Conservation (phyloP, 2,113 vertebrate genomes). For the Oxygymnocypris stewartii region DNA sequence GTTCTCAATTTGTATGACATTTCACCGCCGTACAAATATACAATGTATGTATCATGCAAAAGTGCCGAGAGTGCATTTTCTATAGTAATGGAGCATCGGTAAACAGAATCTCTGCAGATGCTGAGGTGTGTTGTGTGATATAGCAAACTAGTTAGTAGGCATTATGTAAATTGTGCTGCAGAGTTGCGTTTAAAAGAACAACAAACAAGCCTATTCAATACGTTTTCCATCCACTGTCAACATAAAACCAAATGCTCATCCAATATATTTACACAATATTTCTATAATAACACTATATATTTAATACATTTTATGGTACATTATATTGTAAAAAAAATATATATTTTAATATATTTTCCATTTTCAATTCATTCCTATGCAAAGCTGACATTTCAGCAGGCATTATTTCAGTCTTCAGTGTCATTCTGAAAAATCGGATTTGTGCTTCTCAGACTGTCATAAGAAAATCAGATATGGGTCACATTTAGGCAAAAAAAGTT, state of each 20-base stretch:
- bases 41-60: constrained; percentile 9
- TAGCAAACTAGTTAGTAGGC: not conserved
- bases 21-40: not conserved
- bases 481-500: too few relatives aligned
- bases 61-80: constrained; percentile 25
- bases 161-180: not conserved
- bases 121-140: not conserved
- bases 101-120: constrained; percentile 4
- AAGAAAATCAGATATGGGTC: too few relatives aligned
- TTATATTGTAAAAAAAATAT: not conserved
- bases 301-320: not conserved
- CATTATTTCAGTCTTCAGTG: not conserved
- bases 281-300: not conserved
- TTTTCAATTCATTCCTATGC: not conserved
- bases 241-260: not conserved
- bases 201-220: not conserved
- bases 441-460: too few relatives aligned
- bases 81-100: not conserved
- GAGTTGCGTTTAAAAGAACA: not conserved
- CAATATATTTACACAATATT: not conserved
- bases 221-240: not conserved
- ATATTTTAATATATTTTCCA: not conserved
- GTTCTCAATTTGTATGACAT: constrained; percentile 31
- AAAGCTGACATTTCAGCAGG: not conserved
- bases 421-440: too few relatives aligned